Evolutionary conservation across 92 coral and sea anemone species (phyloP), one percentile per base, ranked within the genome.

Genomic region (Paragorgia papillata): DNA sequence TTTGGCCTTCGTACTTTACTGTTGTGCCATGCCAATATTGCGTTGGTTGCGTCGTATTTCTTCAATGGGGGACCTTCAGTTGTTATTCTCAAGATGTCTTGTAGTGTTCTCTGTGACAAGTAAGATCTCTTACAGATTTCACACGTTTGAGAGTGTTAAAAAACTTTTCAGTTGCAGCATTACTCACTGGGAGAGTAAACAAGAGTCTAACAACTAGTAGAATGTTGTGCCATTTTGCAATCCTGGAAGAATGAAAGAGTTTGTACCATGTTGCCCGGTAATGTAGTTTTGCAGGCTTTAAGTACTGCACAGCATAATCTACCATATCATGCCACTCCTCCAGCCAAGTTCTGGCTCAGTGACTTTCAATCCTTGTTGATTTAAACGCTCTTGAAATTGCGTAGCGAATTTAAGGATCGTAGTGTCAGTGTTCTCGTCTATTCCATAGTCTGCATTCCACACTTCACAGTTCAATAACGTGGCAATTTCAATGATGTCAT

Each of bases 251-350:
- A 43, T 71, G 73, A 54, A 79, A 37, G 65, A 51, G 39, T 53
- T 79, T 78, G 55, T 20, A 69, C 80, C 88, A 78, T 24, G 69
- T 60, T 6, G 44, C 80, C 27, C 76, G 37, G 44, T 78, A 84
- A 31, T 59, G 88, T 21, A 15, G 22, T 15, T 54, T 10, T 8
- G 66, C 60, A 25, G 80, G 80, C 56, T 67, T 40, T 66, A 83
- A 48, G 33, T 65, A 83, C 74, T 76, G 79, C 3, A 68, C 74
- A 20, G 81, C 17, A 61, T 74, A 74, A 27, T 78, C 83, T 51
- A 78, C 62, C 87, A 83, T 58, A 56, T 67, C 83, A 58, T 83
- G 83, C 87, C 87, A 83, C 76, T 83, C 83, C 17, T 46, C 37
- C 10, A 83, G 73, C n/a, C n/a, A 21, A 83, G 46, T 25, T 69